Percentiles rank a stretch among this genome's conserved stretches.
These are phyloP conservation scores for Eutolmus rufibarbis DNA, from an alignment of 2,888 invertebrate genomes.

Conservation along the genomic window DNA sequence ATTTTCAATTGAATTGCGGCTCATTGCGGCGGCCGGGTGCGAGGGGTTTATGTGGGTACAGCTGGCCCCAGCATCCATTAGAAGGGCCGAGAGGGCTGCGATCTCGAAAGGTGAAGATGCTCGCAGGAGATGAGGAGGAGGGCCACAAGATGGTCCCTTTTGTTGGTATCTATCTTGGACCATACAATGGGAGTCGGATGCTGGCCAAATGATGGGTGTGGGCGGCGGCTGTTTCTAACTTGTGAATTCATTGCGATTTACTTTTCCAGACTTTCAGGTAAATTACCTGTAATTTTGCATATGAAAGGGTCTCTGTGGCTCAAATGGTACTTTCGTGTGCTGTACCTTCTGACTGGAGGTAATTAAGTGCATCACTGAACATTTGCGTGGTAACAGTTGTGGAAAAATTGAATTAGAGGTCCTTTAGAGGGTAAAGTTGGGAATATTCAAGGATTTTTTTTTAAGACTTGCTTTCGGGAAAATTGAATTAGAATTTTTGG, in stretches of 20 bases:
- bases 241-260: constrained; percentile 16
- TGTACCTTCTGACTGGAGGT: background rate
- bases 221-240: constrained; percentile 23
- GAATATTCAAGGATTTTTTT: background rate
- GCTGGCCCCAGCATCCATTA: background rate
- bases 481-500: background rate
- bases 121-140: background rate
- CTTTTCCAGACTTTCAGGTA: constrained; percentile 11
- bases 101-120: background rate
- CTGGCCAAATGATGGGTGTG: background rate
- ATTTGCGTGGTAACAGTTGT: background rate
- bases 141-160: background rate
- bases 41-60: background rate
- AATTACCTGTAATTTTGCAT: constrained; percentile 14
- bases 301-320: background rate
- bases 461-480: background rate
- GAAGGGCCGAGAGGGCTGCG: background rate
- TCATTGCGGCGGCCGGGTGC: background rate
- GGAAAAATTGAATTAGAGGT: background rate
- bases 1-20: constrained; percentile 29
- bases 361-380: background rate
- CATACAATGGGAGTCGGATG: constrained; percentile 5
- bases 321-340: background rate
- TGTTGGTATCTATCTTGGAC: constrained; percentile 6
- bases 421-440: background rate